These are phyloP conservation scores for Syritta pipiens DNA, from an alignment of 2,888 invertebrate genomes.

Conservation along the genomic window DNA sequence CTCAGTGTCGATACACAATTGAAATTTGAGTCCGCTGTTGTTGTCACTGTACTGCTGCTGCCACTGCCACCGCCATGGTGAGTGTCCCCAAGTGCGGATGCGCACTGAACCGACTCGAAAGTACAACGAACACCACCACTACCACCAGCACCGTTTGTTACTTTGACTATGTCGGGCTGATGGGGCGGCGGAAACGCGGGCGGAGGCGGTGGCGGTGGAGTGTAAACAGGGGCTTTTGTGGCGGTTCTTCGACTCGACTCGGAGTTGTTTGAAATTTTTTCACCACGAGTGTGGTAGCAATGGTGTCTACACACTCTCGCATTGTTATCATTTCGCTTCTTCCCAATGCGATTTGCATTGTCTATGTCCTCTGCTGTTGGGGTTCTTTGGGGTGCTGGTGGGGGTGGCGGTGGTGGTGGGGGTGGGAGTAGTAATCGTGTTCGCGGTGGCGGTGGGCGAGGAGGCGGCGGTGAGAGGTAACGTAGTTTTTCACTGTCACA, in stretches of 20 bases:
- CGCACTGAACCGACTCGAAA: conserved; percentile 68
- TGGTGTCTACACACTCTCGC: conserved; percentile 37
- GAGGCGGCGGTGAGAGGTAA: conserved; percentile 30
- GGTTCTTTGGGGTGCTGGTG: conserved; percentile 5
- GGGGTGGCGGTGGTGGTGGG: conserved; percentile 22
- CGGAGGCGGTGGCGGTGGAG: conserved; percentile 14
- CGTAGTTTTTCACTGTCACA: conserved; percentile 52
- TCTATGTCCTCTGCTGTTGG: conserved; percentile 56
- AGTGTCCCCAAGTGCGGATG: conserved; percentile 63
- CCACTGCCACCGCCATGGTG: conserved; percentile 53
- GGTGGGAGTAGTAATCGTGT: not conserved
- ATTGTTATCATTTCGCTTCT: conserved; percentile 56
- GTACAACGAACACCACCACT: conserved; percentile 30
- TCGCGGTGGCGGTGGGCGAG: not conserved
- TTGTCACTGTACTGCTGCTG: conserved; percentile 21
- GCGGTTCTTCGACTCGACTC: conserved; percentile 46
- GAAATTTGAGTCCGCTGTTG: conserved; percentile 55
- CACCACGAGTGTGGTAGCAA: conserved; percentile 60
- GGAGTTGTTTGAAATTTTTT: conserved; percentile 47
- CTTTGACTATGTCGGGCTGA: not conserved
- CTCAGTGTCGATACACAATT: conserved; percentile 68
- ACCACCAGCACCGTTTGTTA: conserved; percentile 1
- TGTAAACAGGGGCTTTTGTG: conserved; percentile 58
- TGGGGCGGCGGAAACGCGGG: conserved; percentile 5
- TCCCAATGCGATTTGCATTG: conserved; percentile 54